These are phyloP conservation scores for Arbacia lixula DNA, from an alignment of 53 echinoderm and acorn worm species.

Conservation along the genomic window DNA sequence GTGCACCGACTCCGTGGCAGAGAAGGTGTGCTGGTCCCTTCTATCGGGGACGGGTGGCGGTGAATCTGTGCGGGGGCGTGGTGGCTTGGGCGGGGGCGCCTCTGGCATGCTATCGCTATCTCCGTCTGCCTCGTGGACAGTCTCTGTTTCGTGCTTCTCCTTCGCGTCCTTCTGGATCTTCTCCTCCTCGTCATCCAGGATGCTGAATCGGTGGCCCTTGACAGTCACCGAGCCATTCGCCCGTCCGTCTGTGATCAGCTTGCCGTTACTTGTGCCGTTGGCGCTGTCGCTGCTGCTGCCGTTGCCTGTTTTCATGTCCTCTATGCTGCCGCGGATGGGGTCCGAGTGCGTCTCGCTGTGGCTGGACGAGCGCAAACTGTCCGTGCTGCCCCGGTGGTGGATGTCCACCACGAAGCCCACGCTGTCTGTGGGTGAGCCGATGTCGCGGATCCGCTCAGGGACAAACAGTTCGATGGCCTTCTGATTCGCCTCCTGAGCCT, in stretches of 20 bases:
- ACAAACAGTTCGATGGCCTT: conserved; percentile 84
- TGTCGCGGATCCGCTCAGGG: conserved; percentile 34
- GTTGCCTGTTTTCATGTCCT: conserved; percentile 51
- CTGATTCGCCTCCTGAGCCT: conserved; percentile 87
- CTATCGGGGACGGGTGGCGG: conserved; percentile 47
- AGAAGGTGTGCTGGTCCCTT: conserved; percentile 45
- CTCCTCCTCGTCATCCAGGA: conserved; percentile 60
- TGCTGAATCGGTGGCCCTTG: conserved; percentile 62
- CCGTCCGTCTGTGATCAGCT: conserved; percentile 51
- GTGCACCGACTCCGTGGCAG: conserved; percentile 77
- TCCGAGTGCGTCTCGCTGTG: conserved; percentile 37
- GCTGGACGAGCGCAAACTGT: conserved; percentile 57
- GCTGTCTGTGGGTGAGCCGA: conserved; percentile 25
- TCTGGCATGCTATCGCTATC: conserved; percentile 60
- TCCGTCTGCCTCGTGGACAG: conserved; percentile 35
- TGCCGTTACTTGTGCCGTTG: conserved; percentile 50
- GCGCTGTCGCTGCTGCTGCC: conserved; percentile 56
- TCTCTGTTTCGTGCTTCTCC: conserved; percentile 80
- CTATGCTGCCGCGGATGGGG: conserved; percentile 36
- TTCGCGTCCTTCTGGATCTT: conserved; percentile 67
- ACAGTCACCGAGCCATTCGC: conserved; percentile 44
- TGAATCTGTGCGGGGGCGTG: conserved; percentile 68
- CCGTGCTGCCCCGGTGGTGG: conserved; percentile 60
- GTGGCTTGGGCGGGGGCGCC: conserved; percentile 81
- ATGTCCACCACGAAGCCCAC: conserved; percentile 46